These are phyloP conservation scores for Hippotragus niger DNA, from an alignment of 2,113 vertebrate species.

Conservation along the genomic window DNA sequence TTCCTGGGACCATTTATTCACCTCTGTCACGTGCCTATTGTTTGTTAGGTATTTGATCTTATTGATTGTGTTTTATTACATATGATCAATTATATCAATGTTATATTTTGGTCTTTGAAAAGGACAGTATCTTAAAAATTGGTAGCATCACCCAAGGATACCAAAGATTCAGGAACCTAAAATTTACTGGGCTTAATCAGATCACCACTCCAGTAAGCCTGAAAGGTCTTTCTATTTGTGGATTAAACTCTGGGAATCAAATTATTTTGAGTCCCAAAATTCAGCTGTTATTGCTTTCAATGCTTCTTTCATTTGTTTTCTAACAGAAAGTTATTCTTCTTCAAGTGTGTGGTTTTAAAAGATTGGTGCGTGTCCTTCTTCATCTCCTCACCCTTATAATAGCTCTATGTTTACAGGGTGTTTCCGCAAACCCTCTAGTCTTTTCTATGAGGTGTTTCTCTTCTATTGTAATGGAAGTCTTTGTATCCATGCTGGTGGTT, in stretches of 20 bases:
- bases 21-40: neutral
- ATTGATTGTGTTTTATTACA: slow-evolving; percentile 6
- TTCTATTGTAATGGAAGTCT: neutral
- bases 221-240: neutral
- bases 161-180: neutral
- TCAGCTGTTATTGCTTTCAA: slow-evolving; percentile 6
- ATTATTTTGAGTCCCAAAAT: neutral
- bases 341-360: neutral
- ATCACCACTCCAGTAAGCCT: neutral
- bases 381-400: too few relatives aligned
- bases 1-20: neutral
- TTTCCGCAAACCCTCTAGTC: neutral
- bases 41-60: slow-evolving; percentile 26
- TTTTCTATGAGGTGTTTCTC: neutral
- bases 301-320: neutral
- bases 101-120: slow-evolving; percentile 18
- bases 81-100: neutral
- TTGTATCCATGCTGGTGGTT: neutral
- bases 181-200: neutral
- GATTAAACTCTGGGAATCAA: neutral
- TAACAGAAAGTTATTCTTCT: neutral
- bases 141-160: neutral
- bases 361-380: neutral
- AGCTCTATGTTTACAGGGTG: neutral
- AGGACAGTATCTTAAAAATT: neutral